Evolutionary conservation across 2,888 invertebrate species (phyloP).

Genomic region (Andrena flavipes): DNA sequence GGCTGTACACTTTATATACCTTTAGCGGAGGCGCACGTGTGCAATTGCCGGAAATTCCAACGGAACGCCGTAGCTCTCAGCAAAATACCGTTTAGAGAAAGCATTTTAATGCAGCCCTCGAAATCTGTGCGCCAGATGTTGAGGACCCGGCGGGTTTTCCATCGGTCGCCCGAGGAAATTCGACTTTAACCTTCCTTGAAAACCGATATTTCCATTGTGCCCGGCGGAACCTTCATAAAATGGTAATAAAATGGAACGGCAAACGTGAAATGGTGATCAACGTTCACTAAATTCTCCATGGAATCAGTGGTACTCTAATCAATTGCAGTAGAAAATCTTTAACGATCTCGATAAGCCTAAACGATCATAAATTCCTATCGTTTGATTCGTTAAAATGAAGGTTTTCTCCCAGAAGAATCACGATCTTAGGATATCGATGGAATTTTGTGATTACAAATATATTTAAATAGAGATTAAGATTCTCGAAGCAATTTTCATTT

Average conservation of each 20-base stretch:
- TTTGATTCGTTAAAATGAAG: background rate
- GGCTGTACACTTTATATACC: constrained; percentile 14
- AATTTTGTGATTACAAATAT: too few species aligned
- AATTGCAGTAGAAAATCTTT: background rate
- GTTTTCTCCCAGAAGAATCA: background rate
- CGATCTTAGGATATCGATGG: too few species aligned
- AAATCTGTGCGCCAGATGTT: constrained; percentile 79
- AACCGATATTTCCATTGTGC: constrained; percentile 56
- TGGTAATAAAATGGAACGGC: background rate
- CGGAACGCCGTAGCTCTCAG: constrained; percentile 46
- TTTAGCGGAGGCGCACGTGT: constrained; percentile 43
- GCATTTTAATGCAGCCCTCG: constrained; percentile 32
- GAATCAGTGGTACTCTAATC: background rate
- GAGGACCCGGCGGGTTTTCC: constrained; percentile 45
- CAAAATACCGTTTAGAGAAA: constrained; percentile 59
- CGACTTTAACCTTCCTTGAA: constrained; percentile 40
- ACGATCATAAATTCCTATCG: background rate
- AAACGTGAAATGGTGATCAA: background rate
- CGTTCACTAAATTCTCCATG: background rate
- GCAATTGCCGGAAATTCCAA: constrained; percentile 56
- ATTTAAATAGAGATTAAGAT: background rate
- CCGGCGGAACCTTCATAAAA: constrained; percentile 31
- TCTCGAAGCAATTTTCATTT: background rate
- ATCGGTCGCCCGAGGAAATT: constrained; percentile 44
- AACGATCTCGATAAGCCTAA: background rate